Conservation (phyloP, 2,888 invertebrate species). For the Xestia xanthographa region DNA sequence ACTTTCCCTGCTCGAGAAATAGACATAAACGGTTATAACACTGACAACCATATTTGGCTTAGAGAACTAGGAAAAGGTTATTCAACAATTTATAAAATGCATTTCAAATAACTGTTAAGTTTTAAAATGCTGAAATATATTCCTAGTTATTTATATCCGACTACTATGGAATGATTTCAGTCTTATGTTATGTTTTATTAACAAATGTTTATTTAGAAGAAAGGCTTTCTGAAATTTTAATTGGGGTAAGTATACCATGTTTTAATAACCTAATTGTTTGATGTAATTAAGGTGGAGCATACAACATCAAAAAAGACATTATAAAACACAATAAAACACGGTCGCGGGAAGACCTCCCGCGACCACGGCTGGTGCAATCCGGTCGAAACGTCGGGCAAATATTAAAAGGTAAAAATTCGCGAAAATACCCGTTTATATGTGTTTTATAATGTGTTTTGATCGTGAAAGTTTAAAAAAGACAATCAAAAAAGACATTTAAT, state of each 20-base stretch:
- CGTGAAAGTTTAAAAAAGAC: too few species aligned
- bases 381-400: too few species aligned
- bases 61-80: background rate
- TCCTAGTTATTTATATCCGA: background rate
- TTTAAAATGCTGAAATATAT: background rate
- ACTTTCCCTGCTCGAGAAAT: constrained; percentile 26
- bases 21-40: constrained; percentile 9
- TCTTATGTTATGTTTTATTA: background rate
- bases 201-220: background rate
- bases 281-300: background rate
- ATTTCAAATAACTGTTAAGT: constrained; percentile 1
- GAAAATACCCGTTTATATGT: too few species aligned
- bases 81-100: constrained; percentile 10
- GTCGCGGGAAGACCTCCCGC: too few species aligned
- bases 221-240: background rate
- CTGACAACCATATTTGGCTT: background rate
- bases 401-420: too few species aligned
- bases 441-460: too few species aligned
- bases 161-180: background rate
- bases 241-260: background rate
- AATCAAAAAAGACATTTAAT: background rate
- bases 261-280: background rate
- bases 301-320: background rate
- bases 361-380: too few species aligned
- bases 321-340: too few species aligned